These are phyloP conservation scores for Asarcornis scutulata DNA, from an alignment of 2,113 vertebrate genomes.

Conservation along the genomic window DNA sequence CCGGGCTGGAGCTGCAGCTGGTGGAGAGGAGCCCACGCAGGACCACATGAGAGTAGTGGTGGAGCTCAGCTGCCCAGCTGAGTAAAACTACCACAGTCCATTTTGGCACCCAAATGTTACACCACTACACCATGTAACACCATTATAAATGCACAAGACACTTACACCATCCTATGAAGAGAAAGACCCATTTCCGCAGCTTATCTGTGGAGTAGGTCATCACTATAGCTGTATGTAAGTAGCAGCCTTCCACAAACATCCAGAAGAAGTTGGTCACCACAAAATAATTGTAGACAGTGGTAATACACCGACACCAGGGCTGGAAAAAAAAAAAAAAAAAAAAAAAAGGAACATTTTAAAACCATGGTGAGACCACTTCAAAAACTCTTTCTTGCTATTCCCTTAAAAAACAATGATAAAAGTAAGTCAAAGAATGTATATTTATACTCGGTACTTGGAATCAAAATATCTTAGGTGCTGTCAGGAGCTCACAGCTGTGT, in stretches of 20 bases:
- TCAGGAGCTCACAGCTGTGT: neutral
- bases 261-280: conserved; percentile 99
- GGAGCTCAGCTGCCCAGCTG: too few relatives aligned
- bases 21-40: too few relatives aligned
- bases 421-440: neutral
- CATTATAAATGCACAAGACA: neutral
- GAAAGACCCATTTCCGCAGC: conserved; percentile 94
- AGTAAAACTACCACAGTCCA: too few relatives aligned
- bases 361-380: neutral
- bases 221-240: conserved; percentile 95
- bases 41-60: too few relatives aligned
- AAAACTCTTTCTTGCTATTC: neutral
- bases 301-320: conserved; percentile 96
- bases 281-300: conserved; percentile 97
- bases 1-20: too few relatives aligned
- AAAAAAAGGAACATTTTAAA: neutral
- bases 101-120: too few relatives aligned
- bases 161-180: conserved; percentile 99
- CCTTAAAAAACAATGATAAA: neutral
- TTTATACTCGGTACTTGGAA: neutral
- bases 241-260: conserved; percentile 99
- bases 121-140: neutral
- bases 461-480: neutral
- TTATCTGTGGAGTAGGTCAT: conserved; percentile 99
- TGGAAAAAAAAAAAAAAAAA: conserved; percentile 54